Base-by-base conservation (phyloP, 2,888 invertebrate genomes). In the Ectemnius cavifrons region DNA sequence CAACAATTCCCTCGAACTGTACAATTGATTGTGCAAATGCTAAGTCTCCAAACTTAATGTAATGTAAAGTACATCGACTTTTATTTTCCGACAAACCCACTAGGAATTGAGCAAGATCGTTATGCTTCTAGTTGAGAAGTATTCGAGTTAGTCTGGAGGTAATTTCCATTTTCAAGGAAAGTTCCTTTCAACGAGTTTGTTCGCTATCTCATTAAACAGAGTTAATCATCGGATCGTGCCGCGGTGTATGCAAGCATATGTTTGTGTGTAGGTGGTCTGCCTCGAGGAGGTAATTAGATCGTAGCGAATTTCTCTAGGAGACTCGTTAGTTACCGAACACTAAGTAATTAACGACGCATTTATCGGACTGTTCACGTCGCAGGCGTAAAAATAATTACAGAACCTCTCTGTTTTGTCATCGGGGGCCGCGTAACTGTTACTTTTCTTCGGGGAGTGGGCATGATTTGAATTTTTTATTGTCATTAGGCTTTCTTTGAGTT, bases 231-330 rank as follows among this genome's bases (percentile, higher is more conserved):
- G 52, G 18, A n/a, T 52, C 18, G n/a, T 52, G 5, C 18, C 18
- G 16, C 52, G 52, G 5, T n/a, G 1, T 16, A 52, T 52, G n/a
- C 6, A 6, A 6, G 18, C 52, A 13, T 52, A 5, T 6, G 45
- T 16, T 47, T 47, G 45, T 16, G 58, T 47, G n/a, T 4, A 11
- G 28, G 27, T 27, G 11, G 37, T 6, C 5, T 6, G 46, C 20
- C 16, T 23, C 27, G 46, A 16, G 73, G 68, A 63, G 57, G 62
- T 46, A 77, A 80, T 49, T 64, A 74, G 74, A 66, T 72, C 67
- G 70, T 70, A 63, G 77, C 69, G 60, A 64, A 69, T 71, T 63
- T 67, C 57, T 67, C 58, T 27, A 58, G 37, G 67, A 37, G 64
- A 57, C 56, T 8, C 37, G 37, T 62, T 27, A 8, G 61, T 68